These are phyloP conservation scores for Moxostoma hubbsi DNA, from an alignment of 2,797 vertebrate species.

Conservation along the genomic window DNA sequence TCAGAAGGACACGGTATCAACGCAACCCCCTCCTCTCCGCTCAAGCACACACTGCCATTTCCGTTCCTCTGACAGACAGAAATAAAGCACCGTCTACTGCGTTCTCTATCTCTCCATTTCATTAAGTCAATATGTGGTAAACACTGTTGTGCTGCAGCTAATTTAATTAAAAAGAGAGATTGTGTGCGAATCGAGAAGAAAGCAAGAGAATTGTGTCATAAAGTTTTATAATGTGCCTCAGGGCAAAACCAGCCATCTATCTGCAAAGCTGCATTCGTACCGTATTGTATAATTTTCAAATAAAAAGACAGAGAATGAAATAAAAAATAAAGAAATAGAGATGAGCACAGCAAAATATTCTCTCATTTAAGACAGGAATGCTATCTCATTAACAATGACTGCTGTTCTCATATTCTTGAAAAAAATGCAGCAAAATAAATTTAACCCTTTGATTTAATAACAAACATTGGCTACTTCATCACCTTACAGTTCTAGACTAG, in stretches of 20 bases:
- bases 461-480: background rate
- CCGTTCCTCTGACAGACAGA: slow-evolving; percentile 67
- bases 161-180: slow-evolving; percentile 31
- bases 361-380: background rate
- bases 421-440: background rate
- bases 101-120: slow-evolving; percentile 7
- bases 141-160: slow-evolving; percentile 59
- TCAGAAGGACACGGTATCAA: slow-evolving; percentile 69
- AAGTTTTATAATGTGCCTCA: slow-evolving; percentile 38
- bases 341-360: slow-evolving; percentile 1
- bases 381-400: slow-evolving; percentile 17
- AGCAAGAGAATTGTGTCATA: background rate
- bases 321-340: background rate
- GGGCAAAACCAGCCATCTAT: slow-evolving; percentile 39
- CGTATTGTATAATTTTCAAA: slow-evolving; percentile 36
- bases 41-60: slow-evolving; percentile 10
- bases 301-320: background rate
- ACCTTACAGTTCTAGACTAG: background rate
- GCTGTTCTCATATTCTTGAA: background rate
- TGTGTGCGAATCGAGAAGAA: slow-evolving; percentile 6
- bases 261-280: slow-evolving; percentile 29
- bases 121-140: slow-evolving; percentile 58
- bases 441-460: background rate
- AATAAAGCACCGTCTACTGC: slow-evolving; percentile 69
- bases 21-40: background rate